These are phyloP conservation scores for Cyanoderma ruficeps DNA, from an alignment of 2,113 vertebrate genomes.

Conservation along the genomic window DNA sequence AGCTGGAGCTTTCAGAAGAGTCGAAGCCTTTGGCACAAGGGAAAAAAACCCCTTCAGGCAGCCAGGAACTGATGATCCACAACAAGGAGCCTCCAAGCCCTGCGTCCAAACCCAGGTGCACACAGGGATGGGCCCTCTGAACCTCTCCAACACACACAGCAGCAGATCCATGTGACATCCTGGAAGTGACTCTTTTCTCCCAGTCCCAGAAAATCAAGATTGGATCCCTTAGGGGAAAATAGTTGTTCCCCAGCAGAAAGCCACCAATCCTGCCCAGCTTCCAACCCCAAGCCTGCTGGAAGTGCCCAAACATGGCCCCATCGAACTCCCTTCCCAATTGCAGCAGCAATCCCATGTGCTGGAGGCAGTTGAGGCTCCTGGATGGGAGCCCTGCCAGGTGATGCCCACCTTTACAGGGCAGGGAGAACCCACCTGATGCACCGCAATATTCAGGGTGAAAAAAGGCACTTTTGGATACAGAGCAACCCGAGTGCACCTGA, in stretches of 20 bases:
- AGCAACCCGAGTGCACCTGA: fast-evolving
- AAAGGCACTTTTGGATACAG: neutral
- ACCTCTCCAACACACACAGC: fast-evolving
- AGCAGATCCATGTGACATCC: fast-evolving
- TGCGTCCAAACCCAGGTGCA: fast-evolving
- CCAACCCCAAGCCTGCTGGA: neutral
- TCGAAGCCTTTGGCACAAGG: neutral
- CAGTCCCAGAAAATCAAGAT: neutral
- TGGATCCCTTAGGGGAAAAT: neutral
- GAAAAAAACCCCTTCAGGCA: neutral
- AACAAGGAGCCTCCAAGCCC: neutral
- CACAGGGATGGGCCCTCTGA: neutral
- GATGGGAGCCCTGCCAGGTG: neutral
- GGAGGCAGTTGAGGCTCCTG: fast-evolving
- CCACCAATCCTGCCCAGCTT: neutral
- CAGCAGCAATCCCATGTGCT: neutral
- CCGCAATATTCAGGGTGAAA: neutral
- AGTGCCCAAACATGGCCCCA: fast-evolving
- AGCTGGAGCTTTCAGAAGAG: neutral
- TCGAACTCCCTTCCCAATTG: fast-evolving
- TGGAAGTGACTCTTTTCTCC: neutral
- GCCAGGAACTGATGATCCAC: neutral
- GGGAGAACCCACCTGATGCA: neutral
- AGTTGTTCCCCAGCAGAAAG: neutral
- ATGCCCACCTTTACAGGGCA: neutral